Base-by-base conservation (phyloP, 2,888 invertebrate species). In the Heliconius hortense region DNA sequence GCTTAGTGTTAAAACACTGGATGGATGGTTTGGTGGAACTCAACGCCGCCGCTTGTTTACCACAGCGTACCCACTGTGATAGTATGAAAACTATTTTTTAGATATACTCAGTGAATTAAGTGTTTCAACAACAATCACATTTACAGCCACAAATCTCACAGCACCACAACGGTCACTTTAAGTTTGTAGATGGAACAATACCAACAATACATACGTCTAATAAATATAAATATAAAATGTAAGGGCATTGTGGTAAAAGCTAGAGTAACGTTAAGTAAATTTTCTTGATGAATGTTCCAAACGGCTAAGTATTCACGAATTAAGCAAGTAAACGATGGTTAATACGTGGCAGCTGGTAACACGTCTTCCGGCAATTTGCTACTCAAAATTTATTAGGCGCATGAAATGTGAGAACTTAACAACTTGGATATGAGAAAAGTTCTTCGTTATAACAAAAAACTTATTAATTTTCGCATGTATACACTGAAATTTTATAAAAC, bases 341-440 rank as follows among this genome's bases (percentile, higher is more conserved):
- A 72, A 69, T 69, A 78, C 78, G 78, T 74, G 76, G 74, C 72
- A 74, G 68, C 74, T 72, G 78, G 76, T 59, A 72, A 74, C 76
- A 74, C 72, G 78, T 74, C 76, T 60, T 70, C 39, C 53, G 59
- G 75, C 75, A 73, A 68, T 75, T 77, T 77, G 78, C 75, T 77
- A 48, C 72, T 56, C 69, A 74, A 76, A 78, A 78, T 79, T 76
- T 77, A 79, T 79, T 76, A 79, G 76, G 77, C 77, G 76, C 68
- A 48, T 69, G 66, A 76, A 77, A 74, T 76, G 74, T 76, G 69
- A 71, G 71, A 76, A 74, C 74, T 74, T 69, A 72, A 71, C 74
- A 79, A 77, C 76, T 76, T 74, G 70, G 68, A 62, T 72, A 74
- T 56, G 69, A 71, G 77, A 62, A 73, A 75, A 78, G 71, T 77